Evolutionary conservation across 2,113 vertebrate species (phyloP), one percentile per base, ranked within the genome.

Genomic region (Pica pica): DNA sequence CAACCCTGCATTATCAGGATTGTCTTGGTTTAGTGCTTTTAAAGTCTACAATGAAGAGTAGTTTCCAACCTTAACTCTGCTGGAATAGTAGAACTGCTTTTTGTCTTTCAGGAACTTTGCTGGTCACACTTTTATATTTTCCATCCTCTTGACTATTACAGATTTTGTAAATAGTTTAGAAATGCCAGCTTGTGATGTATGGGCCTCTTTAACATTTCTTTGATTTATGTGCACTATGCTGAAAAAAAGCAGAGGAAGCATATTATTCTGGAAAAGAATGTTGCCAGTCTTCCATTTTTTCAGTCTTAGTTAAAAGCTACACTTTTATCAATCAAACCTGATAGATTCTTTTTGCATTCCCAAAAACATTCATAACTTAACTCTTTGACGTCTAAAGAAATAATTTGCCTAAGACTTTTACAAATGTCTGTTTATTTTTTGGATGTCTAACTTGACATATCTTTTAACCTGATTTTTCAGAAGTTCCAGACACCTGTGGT

Each of bases 211-310:
- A 98, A 96, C 98, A 98, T 97, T 97, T 97, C 96, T 97, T 97
- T 98, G 98, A 98, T 98, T 98, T 98, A 98, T 98, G 98, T 97
- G 97, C 94, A 89, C 96, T 84, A 88, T 93, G 90, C 94, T 97
- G 96, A 96, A 97, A 98, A 95, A 98, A 98, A 97, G 98, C 98
- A 97, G 97, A 98, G 98, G 97, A 98, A 98, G 98, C 98, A 98
- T 98, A 98, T 98, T 98, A 98, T 98, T 94, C 78, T 95, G 93
- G 92, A 87, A 41, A 92, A 97, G 97, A 98, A 98, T 97, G 97
- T 97, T 97, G 97, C 97, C 97, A 97, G 93, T 97, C 96, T 97
- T 97, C 90, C 91, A 89, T 97, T 98, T 97, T 94, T 96, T 95
- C 91, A 85, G 94, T 95, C 93, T 96, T 97, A 95, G 95, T 97